A percentile compares a stretch with the other conserved stretches of the same genome.
Conservation (phyloP, 2,797 vertebrate genomes). For the Tinamus major region DNA sequence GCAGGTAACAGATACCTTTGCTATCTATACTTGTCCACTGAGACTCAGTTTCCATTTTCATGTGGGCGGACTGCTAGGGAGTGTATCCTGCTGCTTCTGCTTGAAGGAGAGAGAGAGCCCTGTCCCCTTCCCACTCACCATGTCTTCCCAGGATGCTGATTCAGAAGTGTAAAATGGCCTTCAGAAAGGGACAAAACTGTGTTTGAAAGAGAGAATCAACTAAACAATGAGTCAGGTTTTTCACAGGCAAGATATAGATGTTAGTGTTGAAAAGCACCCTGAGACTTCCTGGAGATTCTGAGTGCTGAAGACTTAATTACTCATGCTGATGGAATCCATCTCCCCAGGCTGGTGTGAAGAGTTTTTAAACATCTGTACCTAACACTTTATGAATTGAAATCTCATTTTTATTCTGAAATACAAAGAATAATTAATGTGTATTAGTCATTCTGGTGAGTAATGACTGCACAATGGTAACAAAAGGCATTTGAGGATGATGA, state of each 20-base stretch:
- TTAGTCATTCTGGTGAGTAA: background rate
- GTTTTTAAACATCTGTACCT: background rate
- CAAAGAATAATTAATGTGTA: background rate
- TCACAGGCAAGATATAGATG: background rate
- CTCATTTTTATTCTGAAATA: background rate
- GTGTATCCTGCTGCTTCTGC: too few species aligned
- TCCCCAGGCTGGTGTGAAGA: background rate
- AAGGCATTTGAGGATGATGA: conserved; percentile 30
- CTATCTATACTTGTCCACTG: background rate
- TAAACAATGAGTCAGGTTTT: background rate
- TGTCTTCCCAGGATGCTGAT: background rate
- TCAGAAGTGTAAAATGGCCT: background rate
- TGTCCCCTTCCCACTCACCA: background rate
- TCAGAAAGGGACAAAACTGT: background rate
- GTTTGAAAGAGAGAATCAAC: background rate
- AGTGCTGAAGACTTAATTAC: background rate
- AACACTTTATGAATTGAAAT: accelerated
- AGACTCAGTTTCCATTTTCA: background rate
- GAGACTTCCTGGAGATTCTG: background rate
- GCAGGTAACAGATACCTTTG: background rate
- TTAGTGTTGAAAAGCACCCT: background rate
- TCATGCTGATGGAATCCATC: background rate
- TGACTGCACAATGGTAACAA: background rate
- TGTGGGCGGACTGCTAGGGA: background rate
- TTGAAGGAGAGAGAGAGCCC: background rate